phyloP scores from a whole-genome alignment of 64 coral and sea anemone species.

The Astreopora myriophthalma region DNA sequence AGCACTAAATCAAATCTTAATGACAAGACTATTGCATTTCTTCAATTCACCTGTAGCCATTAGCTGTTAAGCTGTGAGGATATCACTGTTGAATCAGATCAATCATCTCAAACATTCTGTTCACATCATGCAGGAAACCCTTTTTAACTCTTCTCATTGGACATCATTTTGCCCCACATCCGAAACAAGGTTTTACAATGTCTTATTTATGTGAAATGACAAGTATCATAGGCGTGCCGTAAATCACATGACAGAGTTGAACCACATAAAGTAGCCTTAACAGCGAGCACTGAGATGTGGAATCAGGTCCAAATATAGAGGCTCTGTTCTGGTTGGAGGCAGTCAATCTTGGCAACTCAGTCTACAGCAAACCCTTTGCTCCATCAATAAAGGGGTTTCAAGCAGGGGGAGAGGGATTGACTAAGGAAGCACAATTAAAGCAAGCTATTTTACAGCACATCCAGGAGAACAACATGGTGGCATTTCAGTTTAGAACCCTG shows the following conservation, averaged over 20 bases:
- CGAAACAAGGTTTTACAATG: too few species aligned
- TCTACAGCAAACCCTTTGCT: slow-evolving; percentile 71
- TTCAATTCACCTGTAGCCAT: too few species aligned
- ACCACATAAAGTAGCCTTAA: background rate
- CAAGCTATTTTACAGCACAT: slow-evolving; percentile 42
- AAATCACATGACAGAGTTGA: background rate
- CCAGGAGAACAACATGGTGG: slow-evolving; percentile 51
- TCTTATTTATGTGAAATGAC: too few species aligned
- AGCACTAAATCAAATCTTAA: too few species aligned
- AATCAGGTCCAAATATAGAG: slow-evolving; percentile 70
- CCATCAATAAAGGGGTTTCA: slow-evolving; percentile 8
- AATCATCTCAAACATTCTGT: too few species aligned
- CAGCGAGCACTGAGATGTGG: background rate
- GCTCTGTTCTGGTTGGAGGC: slow-evolving; percentile 87
- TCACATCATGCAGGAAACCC: too few species aligned
- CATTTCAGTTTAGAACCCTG: slow-evolving; percentile 61
- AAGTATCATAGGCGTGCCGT: background rate
- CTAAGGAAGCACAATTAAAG: slow-evolving; percentile 27
- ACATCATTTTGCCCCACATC: too few species aligned
- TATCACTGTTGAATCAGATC: too few species aligned
- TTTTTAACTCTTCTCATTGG: too few species aligned
- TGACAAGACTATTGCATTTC: too few species aligned
- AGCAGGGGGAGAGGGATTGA: background rate
- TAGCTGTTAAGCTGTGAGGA: too few species aligned
- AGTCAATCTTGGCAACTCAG: slow-evolving; percentile 54